phyloP scores from a whole-genome alignment of 92 coral and sea anemone genomes.

The Palythoa grandiflora region DNA sequence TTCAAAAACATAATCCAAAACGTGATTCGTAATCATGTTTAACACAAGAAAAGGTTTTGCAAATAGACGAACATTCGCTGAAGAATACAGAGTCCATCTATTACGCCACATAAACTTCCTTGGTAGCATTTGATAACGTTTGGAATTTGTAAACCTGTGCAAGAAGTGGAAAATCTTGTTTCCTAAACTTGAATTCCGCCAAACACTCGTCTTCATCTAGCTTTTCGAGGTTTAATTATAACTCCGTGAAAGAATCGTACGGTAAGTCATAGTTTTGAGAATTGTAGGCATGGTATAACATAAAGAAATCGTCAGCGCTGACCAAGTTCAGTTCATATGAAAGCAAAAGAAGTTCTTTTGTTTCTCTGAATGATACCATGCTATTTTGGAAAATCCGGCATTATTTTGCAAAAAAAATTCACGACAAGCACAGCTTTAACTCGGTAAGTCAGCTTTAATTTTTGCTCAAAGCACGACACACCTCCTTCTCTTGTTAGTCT shows the following conservation, averaged over 20 bases:
- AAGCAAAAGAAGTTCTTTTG: not conserved
- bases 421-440: too few species aligned
- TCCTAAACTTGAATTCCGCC: conserved; percentile 18
- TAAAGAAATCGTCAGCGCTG: not conserved
- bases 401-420: too few species aligned
- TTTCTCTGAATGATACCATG: conserved; percentile 15
- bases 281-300: not conserved
- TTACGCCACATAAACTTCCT: conserved; percentile 7
- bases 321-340: not conserved
- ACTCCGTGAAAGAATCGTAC: not conserved
- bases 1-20: conserved; percentile 3
- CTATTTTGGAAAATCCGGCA: not conserved
- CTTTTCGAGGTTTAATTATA: not conserved
- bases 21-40: conserved; percentile 8
- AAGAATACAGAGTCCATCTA: conserved; percentile 10
- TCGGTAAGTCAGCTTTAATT: too few species aligned
- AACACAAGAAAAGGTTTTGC: conserved; percentile 8
- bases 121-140: conserved; percentile 1
- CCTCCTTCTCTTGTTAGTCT: too few species aligned
- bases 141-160: conserved; percentile 16
- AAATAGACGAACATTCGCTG: not conserved
- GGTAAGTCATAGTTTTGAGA: conserved; percentile 1
- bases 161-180: conserved; percentile 1
- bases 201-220: conserved; percentile 11
- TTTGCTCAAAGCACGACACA: too few species aligned